phyloP scores from a whole-genome alignment of 2,797 vertebrate species.

The Lerista edwardsae region DNA sequence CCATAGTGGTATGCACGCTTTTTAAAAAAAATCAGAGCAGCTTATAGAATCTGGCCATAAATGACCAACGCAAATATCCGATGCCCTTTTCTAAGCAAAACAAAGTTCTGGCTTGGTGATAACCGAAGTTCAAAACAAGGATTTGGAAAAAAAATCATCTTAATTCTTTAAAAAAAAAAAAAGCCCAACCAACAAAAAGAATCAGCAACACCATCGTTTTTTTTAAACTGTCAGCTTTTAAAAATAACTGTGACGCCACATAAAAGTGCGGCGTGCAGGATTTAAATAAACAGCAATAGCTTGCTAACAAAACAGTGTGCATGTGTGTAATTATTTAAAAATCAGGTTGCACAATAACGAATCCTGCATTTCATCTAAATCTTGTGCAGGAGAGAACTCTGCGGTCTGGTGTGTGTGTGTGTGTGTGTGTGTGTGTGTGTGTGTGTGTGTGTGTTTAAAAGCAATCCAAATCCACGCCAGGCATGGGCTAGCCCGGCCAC shows the following conservation, averaged over 20 bases:
- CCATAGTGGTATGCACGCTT: too few species aligned
- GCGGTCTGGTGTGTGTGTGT: conserved; percentile 3
- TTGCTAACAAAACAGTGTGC: conserved; percentile 58
- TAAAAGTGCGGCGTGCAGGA: conserved; percentile 65
- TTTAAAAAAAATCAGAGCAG: not conserved
- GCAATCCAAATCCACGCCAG: conserved; percentile 59
- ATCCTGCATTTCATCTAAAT: conserved; percentile 70
- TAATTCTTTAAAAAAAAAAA: not conserved
- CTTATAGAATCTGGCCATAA: not conserved
- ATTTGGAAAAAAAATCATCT: not conserved
- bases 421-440: too few species aligned
- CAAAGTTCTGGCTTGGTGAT: not conserved
- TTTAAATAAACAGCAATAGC: conserved; percentile 72
- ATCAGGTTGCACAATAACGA: conserved; percentile 68
- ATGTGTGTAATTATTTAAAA: conserved; percentile 71
- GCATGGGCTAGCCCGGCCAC: conserved; percentile 77
- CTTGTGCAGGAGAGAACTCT: conserved; percentile 42
- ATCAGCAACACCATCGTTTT: conserved; percentile 52
- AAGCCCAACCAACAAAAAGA: too few species aligned
- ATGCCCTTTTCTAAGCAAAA: not conserved
- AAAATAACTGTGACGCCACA: conserved; percentile 70
- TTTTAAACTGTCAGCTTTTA: conserved; percentile 53
- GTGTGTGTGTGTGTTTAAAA: not conserved
- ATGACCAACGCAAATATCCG: too few species aligned
- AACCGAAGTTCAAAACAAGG: not conserved